Evolutionary conservation across 2,797 vertebrate species (phyloP).

Genomic region (Masticophis lateralis): DNA sequence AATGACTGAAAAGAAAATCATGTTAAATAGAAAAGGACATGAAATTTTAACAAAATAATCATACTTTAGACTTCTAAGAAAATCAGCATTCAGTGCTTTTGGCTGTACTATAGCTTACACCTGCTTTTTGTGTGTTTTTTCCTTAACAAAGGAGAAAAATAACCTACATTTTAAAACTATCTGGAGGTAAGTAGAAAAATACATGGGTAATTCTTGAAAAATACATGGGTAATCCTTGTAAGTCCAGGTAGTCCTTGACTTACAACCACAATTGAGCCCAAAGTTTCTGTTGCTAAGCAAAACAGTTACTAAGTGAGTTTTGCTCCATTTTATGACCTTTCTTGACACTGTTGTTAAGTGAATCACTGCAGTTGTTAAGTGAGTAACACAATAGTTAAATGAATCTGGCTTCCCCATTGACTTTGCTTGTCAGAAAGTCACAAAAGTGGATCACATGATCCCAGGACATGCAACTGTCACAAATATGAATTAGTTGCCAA

Average conservation of each 20-base stretch:
- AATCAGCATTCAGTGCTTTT: neutral
- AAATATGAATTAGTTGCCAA: neutral
- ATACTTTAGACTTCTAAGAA: neutral
- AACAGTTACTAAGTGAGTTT: neutral
- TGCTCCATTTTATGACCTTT: neutral
- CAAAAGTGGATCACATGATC: neutral
- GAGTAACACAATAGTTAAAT: neutral
- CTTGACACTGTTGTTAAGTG: neutral
- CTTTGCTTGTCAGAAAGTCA: neutral
- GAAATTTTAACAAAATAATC: neutral
- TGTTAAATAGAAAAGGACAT: neutral
- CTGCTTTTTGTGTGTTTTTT: neutral
- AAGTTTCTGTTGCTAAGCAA: neutral
- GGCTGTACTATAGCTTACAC: neutral
- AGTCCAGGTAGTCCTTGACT: neutral
- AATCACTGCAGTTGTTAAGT: neutral
- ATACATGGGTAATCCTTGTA: neutral
- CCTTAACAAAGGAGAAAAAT: neutral
- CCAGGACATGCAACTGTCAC: neutral
- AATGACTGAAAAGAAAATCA: neutral
- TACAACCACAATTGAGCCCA: neutral
- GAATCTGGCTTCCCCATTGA: neutral
- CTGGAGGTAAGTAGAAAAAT: neutral
- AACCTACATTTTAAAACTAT: neutral
- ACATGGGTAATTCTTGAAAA: neutral